These are phyloP conservation scores for Branchellion lobata DNA, from an alignment of 2,888 invertebrate species.

Conservation along the genomic window DNA sequence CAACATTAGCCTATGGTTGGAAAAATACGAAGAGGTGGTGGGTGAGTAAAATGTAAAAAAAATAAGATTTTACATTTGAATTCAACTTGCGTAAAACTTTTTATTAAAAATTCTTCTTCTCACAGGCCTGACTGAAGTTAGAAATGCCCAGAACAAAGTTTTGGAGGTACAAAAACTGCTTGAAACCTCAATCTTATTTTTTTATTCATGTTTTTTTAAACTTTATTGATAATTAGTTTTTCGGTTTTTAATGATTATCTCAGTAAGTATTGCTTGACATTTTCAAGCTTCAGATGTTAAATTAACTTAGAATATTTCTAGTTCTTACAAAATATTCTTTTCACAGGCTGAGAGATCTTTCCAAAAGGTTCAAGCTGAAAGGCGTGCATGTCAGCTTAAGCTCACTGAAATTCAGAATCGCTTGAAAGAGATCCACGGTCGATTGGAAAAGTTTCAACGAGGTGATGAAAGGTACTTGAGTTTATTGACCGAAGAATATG, in stretches of 20 bases:
- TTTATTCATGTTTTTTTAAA: background rate
- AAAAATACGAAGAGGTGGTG: constrained; percentile 72
- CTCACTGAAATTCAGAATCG: constrained; percentile 55
- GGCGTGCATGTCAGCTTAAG: constrained; percentile 55
- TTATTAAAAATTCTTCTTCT: too few species aligned
- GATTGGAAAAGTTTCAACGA: constrained; percentile 75
- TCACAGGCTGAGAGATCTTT: constrained; percentile 59
- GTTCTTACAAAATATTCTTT: background rate
- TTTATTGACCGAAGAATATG: constrained; percentile 70
- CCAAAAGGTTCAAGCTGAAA: constrained; percentile 55
- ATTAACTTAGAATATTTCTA: background rate
- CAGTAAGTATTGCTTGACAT: too few species aligned
- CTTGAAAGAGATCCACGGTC: constrained; percentile 73
- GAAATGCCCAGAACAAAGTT: constrained; percentile 74
- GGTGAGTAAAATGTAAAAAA: constrained; percentile 56
- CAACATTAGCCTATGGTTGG: constrained; percentile 52
- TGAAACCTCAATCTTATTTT: too few species aligned
- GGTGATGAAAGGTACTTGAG: constrained; percentile 76
- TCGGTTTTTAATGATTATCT: too few species aligned
- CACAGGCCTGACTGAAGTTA: constrained; percentile 72
- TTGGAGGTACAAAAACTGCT: constrained; percentile 68
- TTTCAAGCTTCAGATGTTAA: too few species aligned
- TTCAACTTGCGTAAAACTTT: too few species aligned
- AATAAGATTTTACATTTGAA: too few species aligned
- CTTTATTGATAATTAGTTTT: background rate